Evolutionary conservation across 2,797 vertebrate species (phyloP).

Genomic region (Fratercula arctica): DNA sequence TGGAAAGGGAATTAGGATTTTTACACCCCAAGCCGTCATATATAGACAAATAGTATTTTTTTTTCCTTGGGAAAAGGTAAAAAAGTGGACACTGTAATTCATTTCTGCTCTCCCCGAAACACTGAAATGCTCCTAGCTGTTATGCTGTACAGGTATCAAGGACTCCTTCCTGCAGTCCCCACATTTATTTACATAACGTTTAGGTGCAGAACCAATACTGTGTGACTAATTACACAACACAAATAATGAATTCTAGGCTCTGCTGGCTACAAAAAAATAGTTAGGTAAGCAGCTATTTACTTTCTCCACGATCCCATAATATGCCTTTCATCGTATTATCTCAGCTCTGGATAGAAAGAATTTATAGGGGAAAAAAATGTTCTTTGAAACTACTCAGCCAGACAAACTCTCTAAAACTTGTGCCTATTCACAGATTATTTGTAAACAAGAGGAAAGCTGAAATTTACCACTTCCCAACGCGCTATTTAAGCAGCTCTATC

Average conservation of each 20-base stretch:
- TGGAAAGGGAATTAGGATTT: not conserved
- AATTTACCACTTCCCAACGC: not conserved
- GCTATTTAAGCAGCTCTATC: not conserved
- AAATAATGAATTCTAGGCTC: not conserved
- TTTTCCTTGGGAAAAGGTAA: not conserved
- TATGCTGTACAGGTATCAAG: not conserved
- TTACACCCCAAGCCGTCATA: not conserved
- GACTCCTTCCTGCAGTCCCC: not conserved
- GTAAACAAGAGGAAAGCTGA: not conserved
- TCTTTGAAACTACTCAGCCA: not conserved
- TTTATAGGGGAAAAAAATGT: not conserved
- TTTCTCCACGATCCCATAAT: not conserved
- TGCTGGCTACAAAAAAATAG: not conserved
- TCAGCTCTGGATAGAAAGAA: not conserved
- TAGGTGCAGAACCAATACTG: not conserved
- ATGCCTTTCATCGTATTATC: not conserved
- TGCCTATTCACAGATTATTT: not conserved
- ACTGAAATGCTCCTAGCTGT: not conserved
- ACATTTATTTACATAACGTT: not conserved
- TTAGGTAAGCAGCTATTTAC: not conserved
- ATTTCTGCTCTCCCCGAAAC: not conserved
- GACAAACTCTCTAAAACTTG: not conserved
- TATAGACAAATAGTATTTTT: not conserved
- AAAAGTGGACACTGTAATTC: not conserved
- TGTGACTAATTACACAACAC: not conserved